Conservation (phyloP, 2,888 invertebrate genomes). For the Cephus spinipes region DNA sequence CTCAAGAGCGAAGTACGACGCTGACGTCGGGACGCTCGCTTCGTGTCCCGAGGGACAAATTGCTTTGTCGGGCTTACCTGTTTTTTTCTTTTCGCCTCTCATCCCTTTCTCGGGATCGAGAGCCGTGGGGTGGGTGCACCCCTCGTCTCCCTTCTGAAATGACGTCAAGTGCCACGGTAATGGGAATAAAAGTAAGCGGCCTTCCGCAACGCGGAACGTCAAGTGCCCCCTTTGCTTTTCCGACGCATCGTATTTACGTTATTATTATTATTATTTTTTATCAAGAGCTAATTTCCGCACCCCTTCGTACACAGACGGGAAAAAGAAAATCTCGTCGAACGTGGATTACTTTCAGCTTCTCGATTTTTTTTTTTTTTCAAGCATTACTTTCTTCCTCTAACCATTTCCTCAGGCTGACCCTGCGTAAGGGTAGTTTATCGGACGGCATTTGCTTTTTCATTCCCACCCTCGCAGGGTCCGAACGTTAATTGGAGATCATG, state of each 20-base stretch:
- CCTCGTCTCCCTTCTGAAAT: neutral
- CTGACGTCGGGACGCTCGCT: neutral
- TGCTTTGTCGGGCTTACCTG: neutral
- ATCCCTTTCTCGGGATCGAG: too few relatives aligned
- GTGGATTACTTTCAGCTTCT: neutral
- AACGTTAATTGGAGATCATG: neutral
- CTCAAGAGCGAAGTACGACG: neutral
- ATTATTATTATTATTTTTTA: neutral
- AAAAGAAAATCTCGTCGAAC: neutral
- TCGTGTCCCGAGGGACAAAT: neutral
- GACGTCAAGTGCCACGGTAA: neutral
- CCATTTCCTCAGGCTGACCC: neutral
- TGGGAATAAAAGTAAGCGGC: slow-evolving; percentile 38
- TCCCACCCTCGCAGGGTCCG: neutral
- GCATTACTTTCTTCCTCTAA: neutral
- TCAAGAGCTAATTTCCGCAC: neutral
- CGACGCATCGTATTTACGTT: neutral
- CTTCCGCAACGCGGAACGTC: slow-evolving; percentile 27
- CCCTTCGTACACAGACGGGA: neutral
- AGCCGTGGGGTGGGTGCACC: too few relatives aligned
- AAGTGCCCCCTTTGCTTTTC: neutral
- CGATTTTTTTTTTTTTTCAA: neutral
- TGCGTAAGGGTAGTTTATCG: neutral
- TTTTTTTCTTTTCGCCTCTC: neutral
- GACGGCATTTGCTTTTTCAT: neutral